phyloP scores from a whole-genome alignment of 1,140 invertebrate genomes.

The Cyclargus thomasi region DNA sequence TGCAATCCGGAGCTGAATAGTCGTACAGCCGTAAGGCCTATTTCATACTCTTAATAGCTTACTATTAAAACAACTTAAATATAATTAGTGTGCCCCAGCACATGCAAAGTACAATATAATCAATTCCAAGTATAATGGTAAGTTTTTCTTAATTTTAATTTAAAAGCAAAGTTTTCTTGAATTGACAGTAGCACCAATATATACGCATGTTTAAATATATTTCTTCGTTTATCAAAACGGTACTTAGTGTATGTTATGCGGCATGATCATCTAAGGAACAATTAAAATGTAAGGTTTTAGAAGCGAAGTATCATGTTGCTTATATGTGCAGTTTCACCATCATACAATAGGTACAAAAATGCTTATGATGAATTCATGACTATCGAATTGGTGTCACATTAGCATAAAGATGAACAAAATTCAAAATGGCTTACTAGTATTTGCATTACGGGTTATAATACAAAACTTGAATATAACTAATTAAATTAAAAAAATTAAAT shows the following conservation, averaged over 20 bases:
- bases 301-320: no score
- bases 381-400: background rate
- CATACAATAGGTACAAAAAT: background rate
- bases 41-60: background rate
- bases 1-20: slow-evolving; percentile 32
- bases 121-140: background rate
- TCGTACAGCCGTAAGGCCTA: slow-evolving; percentile 4
- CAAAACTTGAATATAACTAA: background rate
- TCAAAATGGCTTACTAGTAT: slow-evolving; percentile 1
- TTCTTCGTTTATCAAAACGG: no score
- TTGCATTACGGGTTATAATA: background rate
- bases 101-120: background rate
- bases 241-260: no score
- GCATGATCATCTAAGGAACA: no score
- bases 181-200: no score
- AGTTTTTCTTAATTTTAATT: no score
- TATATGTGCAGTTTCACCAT: no score
- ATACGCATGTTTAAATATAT: no score
- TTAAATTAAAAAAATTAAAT: no score
- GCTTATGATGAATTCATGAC: background rate
- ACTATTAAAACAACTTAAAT: background rate
- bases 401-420: background rate
- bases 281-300: no score
- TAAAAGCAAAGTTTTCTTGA: no score
- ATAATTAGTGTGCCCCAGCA: background rate